Conservation (phyloP, 2,888 invertebrate species). For the Cyclophora albipunctata region DNA sequence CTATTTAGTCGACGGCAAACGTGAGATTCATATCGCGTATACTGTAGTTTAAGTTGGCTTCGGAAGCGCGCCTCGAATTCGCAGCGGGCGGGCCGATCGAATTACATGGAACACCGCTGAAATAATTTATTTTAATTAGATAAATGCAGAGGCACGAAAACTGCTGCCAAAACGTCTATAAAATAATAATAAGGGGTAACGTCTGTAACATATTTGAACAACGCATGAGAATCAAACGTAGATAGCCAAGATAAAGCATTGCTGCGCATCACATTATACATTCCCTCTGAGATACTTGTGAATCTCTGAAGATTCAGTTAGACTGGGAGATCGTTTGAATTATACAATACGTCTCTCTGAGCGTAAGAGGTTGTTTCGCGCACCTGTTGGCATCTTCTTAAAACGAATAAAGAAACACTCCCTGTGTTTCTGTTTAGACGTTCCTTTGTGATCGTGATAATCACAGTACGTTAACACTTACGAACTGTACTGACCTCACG, state of each 20-base stretch:
- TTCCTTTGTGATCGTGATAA: conserved; percentile 15
- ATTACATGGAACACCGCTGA: conserved; percentile 27
- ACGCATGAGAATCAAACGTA: conserved; percentile 16
- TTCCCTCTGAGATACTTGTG: conserved; percentile 30
- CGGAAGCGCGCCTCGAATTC: conserved; percentile 49
- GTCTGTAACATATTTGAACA: background rate
- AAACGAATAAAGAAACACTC: conserved; percentile 17
- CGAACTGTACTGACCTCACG: conserved; percentile 7
- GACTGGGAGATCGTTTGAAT: conserved; percentile 34
- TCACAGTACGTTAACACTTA: conserved; percentile 14
- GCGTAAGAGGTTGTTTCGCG: conserved; percentile 28
- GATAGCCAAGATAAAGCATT: conserved; percentile 22
- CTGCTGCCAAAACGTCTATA: background rate
- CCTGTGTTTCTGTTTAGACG: conserved; percentile 11
- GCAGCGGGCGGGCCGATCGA: conserved; percentile 49
- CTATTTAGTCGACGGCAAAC: conserved; percentile 66
- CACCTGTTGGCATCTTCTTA: conserved; percentile 26
- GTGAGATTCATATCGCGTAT: conserved; percentile 67
- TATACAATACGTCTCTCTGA: conserved; percentile 33
- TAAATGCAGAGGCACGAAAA: conserved; percentile 1
- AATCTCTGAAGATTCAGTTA: conserved; percentile 33
- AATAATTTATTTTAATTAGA: conserved; percentile 26
- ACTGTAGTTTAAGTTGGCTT: conserved; percentile 51
- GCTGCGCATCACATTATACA: conserved; percentile 35
- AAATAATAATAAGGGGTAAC: no score